A percentile compares a stretch with the other conserved stretches of the same genome.
Conservation (phyloP, 2,113 vertebrate genomes). For the Xiphorhynchus elegans region DNA sequence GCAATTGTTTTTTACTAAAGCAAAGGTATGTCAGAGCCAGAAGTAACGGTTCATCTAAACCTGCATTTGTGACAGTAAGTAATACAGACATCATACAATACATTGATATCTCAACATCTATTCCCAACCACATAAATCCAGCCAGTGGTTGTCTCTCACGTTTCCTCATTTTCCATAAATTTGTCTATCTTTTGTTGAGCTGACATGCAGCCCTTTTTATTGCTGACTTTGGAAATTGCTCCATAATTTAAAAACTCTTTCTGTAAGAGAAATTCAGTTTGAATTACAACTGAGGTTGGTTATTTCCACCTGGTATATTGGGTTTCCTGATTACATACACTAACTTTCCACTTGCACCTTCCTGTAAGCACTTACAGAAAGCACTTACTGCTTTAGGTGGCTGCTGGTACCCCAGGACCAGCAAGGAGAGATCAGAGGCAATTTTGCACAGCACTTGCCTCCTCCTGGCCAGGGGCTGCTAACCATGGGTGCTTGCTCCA, state of each 20-base stretch:
- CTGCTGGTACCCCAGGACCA: background rate
- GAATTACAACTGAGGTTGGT: background rate
- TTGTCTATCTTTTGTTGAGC: constrained; percentile 3
- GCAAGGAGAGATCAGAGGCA: background rate
- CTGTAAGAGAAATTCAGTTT: constrained; percentile 2
- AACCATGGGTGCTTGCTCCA: rapidly evolving
- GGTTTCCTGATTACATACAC: background rate
- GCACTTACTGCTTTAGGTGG: background rate
- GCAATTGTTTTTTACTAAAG: constrained; percentile 5
- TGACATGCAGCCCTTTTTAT: background rate
- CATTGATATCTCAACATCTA: constrained; percentile 13
- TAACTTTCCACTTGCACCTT: background rate
- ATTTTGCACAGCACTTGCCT: rapidly evolving
- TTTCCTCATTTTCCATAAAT: constrained; percentile 46
- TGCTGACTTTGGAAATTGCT: background rate
- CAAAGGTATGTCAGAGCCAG: constrained; percentile 20
- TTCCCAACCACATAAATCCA: constrained; percentile 14
- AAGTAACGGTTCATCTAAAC: constrained; percentile 36
- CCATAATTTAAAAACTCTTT: background rate
- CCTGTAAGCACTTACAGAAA: background rate
- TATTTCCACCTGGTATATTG: background rate
- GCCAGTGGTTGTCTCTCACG: background rate
- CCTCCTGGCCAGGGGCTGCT: background rate
- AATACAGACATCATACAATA: background rate
- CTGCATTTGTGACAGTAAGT: constrained; percentile 24